Percentiles rank a stretch among this genome's conserved stretches.
These are phyloP conservation scores for Stegodyphus mimosarum DNA, from an alignment of 1,140 invertebrate genomes.

Conservation along the genomic window DNA sequence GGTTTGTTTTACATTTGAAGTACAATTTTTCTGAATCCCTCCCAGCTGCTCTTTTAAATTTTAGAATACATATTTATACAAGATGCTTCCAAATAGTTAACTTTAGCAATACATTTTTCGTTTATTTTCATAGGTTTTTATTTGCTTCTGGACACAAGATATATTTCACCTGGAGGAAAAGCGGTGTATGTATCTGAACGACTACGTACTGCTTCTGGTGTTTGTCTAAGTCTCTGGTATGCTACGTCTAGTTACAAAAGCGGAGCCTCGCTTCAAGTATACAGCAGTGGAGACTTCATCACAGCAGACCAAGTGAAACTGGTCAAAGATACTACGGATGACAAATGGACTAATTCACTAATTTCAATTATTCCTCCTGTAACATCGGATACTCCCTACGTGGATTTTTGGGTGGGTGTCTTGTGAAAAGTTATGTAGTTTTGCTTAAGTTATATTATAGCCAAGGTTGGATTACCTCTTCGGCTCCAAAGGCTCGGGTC, in stretches of 20 bases:
- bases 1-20: too few relatives aligned
- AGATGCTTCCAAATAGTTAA: too few relatives aligned
- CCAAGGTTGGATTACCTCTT: too few relatives aligned
- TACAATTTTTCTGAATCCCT: too few relatives aligned
- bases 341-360: conserved; percentile 24
- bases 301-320: conserved; percentile 13
- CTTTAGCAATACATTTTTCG: too few relatives aligned
- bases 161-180: not conserved
- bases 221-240: conserved; percentile 57
- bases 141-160: conserved; percentile 25
- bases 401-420: conserved; percentile 54
- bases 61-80: too few relatives aligned
- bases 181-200: conserved; percentile 56
- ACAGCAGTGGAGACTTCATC: conserved; percentile 23
- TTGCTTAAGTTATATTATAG: too few relatives aligned
- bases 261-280: conserved; percentile 21
- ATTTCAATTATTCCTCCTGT: conserved; percentile 21
- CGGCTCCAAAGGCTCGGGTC: too few relatives aligned
- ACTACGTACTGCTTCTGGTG: not conserved
- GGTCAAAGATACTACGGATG: conserved; percentile 27
- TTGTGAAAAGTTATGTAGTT: too few relatives aligned
- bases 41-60: too few relatives aligned
- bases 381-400: not conserved
- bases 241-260: conserved; percentile 4
- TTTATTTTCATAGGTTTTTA: conserved; percentile 27